Evolutionary conservation across 1,140 invertebrate species (phyloP), one percentile per base, ranked within the genome.

Genomic region (Tigriopus japonicus): DNA sequence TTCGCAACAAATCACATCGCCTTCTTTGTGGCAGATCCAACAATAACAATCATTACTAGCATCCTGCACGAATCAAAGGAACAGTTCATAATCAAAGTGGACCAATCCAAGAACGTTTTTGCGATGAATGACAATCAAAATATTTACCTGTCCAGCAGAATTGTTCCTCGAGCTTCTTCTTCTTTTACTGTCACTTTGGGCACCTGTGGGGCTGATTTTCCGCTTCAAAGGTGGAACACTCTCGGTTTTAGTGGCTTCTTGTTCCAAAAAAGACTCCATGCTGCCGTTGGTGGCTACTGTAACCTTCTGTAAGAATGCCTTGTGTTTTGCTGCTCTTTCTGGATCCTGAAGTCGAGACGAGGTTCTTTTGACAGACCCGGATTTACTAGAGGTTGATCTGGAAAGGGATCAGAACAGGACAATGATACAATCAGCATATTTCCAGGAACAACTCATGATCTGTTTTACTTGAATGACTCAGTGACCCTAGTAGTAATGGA

Each of bases 1-100:
- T 62, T 81, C 82, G 70, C 89, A 93, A 17, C 78, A 72, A 12
- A 73, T 66, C 67, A 81, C 72, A 60, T 78, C 77, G 0, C 79
- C 78, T 55, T 82, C 79, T 63, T 80, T 78, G 62, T 86, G 83
- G 69, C 90, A 95, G 51, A 83, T 73, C 89, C 89, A 95, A 70
- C 90, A 95, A 68, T 82, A 93, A 49, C 77, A 77, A 72, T 94
- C 90, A 65, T 74, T 73, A 53, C 69, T 63, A 59, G 66, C 67
- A 42, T 68, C 69, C 72, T 74, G 13, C 14, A 59, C 12, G 21
- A 59, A 49, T 21, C 49, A 51, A 9, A 51, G 9, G 49, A 2
- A 24, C 49, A 7, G 23, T 5, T 19, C 9, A 19, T 9, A 19
- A n/a, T n/a, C n/a, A n/a, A n/a, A n/a, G n/a, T n/a, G n/a, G n/a